phyloP scores from a whole-genome alignment of 1,140 invertebrate genomes.

The Saccostrea echinata region DNA sequence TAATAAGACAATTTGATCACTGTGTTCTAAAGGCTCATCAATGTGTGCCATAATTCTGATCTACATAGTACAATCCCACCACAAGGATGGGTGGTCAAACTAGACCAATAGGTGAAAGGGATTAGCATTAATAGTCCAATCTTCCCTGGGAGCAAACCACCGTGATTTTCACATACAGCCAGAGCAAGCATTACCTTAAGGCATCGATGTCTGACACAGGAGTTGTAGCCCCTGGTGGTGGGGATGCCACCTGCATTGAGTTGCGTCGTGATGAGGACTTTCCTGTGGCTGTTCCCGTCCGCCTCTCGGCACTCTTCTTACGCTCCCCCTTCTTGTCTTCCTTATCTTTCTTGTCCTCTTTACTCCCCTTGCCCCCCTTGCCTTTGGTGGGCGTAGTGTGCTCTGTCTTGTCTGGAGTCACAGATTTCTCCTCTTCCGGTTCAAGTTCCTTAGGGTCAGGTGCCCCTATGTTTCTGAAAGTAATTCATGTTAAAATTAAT shows the following conservation, averaged over 20 bases:
- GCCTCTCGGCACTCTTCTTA: slow-evolving; percentile 73
- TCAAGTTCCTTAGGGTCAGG: slow-evolving; percentile 76
- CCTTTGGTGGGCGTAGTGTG: slow-evolving; percentile 69
- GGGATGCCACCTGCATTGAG: slow-evolving; percentile 68
- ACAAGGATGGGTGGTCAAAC: not conserved
- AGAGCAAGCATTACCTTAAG: slow-evolving; percentile 66
- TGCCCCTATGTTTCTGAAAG: slow-evolving; percentile 73
- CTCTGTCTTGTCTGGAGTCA: slow-evolving; percentile 75
- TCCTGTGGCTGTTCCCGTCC: slow-evolving; percentile 51
- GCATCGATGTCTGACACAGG: slow-evolving; percentile 76
- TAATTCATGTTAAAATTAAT: not conserved
- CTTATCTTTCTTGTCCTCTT: slow-evolving; percentile 43
- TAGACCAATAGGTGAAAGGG: not conserved
- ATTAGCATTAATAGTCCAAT: slow-evolving; percentile 19
- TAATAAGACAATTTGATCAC: not conserved
- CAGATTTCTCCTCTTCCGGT: slow-evolving; percentile 75
- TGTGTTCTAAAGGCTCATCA: not conserved
- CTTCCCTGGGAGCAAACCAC: slow-evolving; percentile 19
- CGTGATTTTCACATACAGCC: not conserved
- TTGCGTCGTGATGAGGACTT: slow-evolving; percentile 60
- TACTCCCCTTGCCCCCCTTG: slow-evolving; percentile 63
- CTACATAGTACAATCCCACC: not conserved
- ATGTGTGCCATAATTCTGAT: not conserved
- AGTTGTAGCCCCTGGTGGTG: slow-evolving; percentile 73
- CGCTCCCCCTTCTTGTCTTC: slow-evolving; percentile 59